phyloP scores from a whole-genome alignment of 2,113 vertebrate species.

The Melanerpes aurifrons region DNA sequence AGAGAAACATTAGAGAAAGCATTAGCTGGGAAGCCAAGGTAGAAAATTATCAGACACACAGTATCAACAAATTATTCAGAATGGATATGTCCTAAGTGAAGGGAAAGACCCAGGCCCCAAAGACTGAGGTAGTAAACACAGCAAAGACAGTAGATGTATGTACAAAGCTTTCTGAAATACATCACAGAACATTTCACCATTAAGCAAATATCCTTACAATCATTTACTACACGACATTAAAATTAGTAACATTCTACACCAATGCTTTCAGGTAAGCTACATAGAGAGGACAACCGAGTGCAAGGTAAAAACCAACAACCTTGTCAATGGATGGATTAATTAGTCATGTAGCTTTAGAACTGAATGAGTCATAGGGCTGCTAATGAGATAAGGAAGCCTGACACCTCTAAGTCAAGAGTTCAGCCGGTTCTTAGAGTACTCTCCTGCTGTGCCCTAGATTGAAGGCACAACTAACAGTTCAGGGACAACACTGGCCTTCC shows the following conservation, averaged over 20 bases:
- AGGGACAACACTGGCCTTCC: neutral
- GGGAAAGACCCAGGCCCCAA: neutral
- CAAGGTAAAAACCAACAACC: neutral
- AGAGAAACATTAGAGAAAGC: neutral
- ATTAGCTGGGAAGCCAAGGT: neutral
- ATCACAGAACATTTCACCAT: neutral
- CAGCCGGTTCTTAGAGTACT: neutral
- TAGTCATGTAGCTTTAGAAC: conserved; percentile 3
- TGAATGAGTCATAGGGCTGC: conserved; percentile 41
- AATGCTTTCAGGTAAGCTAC: neutral
- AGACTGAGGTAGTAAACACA: neutral
- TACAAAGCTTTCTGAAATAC: neutral
- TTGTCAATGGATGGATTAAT: conserved; percentile 46
- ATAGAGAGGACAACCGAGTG: neutral
- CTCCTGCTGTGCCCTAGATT: conserved; percentile 45
- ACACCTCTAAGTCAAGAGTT: conserved; percentile 58
- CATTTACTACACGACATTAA: neutral
- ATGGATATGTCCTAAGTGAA: neutral
- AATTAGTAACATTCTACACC: neutral
- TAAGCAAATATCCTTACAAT: neutral
- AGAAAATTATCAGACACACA: neutral
- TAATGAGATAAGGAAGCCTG: conserved; percentile 63
- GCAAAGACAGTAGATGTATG: neutral
- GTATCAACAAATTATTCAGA: neutral
- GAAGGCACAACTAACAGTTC: neutral